A percentile compares a stretch with the other conserved stretches of the same genome.
Conservation (phyloP, 2,888 invertebrate species). For the Tribolium freemani region DNA sequence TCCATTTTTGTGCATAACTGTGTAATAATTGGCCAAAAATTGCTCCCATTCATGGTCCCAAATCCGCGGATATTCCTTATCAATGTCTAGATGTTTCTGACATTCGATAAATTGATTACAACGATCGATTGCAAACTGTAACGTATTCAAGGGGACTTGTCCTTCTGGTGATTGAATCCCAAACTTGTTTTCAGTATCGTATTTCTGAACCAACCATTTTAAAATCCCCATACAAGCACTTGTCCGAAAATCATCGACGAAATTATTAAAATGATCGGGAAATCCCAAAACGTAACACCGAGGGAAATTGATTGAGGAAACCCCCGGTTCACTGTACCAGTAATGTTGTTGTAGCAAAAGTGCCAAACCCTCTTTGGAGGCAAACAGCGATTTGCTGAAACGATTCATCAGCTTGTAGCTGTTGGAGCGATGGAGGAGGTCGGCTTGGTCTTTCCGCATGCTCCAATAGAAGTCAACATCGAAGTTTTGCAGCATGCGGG, state of each 20-base stretch:
- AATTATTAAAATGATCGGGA: conserved; percentile 85
- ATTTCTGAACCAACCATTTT: conserved; percentile 79
- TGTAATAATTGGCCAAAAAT: conserved; percentile 80
- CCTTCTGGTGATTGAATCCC: conserved; percentile 73
- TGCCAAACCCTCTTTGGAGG: conserved; percentile 92
- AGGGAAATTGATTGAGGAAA: conserved; percentile 86
- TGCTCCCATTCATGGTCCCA: conserved; percentile 94
- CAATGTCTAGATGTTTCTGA: conserved; percentile 83
- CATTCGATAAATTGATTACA: conserved; percentile 83
- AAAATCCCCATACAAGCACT: conserved; percentile 90
- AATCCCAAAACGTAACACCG: conserved; percentile 86
- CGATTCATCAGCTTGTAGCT: conserved; percentile 82
- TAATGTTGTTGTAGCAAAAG: conserved; percentile 84
- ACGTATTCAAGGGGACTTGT: conserved; percentile 80
- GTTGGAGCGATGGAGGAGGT: conserved; percentile 75
- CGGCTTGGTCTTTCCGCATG: conserved; percentile 85
- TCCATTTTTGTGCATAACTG: conserved; percentile 76
- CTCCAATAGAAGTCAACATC: conserved; percentile 93
- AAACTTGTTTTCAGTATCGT: conserved; percentile 69
- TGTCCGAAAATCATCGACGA: conserved; percentile 89
- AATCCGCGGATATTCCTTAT: conserved; percentile 71
- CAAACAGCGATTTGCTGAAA: conserved; percentile 89
- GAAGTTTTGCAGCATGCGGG: conserved; percentile 83
- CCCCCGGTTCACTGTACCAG: conserved; percentile 87
- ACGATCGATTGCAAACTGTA: conserved; percentile 87